Percentiles rank a stretch among this genome's conserved stretches.
These are phyloP conservation scores for Drosophila saltans DNA, from an alignment of 1,140 invertebrate genomes.

Conservation along the genomic window DNA sequence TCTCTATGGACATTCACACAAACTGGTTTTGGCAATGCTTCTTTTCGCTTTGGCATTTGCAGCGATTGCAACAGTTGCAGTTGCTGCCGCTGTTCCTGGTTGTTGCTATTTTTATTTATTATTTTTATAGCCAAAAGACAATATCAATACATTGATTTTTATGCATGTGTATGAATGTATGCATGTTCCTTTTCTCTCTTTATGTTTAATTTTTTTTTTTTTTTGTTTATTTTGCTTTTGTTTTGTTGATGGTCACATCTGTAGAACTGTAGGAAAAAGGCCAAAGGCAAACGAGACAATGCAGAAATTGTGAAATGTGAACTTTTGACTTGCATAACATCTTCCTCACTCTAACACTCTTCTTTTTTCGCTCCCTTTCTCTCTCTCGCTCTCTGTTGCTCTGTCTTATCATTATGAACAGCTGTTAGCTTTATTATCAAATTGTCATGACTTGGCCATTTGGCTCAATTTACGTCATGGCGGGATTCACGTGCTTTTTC, in stretches of 20 bases:
- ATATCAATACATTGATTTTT: slow-evolving; percentile 71
- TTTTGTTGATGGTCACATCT: slow-evolving; percentile 8
- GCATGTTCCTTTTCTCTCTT: slow-evolving; percentile 1
- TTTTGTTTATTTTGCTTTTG: not conserved
- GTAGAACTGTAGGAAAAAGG: slow-evolving; percentile 7
- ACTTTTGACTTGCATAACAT: slow-evolving; percentile 8
- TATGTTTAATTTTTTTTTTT: not conserved
- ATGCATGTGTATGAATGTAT: slow-evolving; percentile 24
- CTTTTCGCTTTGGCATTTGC: slow-evolving; percentile 64
- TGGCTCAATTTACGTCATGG: slow-evolving; percentile 73
- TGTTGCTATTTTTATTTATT: slow-evolving; percentile 71
- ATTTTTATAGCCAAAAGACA: slow-evolving; percentile 67
- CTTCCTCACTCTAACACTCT: too few species aligned
- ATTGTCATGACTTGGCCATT: slow-evolving; percentile 75
- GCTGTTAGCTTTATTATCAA: slow-evolving; percentile 73
- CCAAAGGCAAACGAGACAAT: slow-evolving; percentile 9
- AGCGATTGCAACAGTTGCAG: slow-evolving; percentile 61
- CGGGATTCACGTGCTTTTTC: slow-evolving; percentile 39
- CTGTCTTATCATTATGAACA: slow-evolving; percentile 37
- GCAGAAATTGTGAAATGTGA: slow-evolving; percentile 7
- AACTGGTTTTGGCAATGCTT: slow-evolving; percentile 67
- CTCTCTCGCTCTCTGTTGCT: not conserved
- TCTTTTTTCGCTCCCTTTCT: not conserved
- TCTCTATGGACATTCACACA: slow-evolving; percentile 5
- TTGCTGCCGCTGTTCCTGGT: slow-evolving; percentile 23